Percentiles rank a stretch among this genome's conserved stretches.
These are phyloP conservation scores for Alligator sinensis DNA, from an alignment of 2,113 vertebrate genomes.

Conservation along the genomic window DNA sequence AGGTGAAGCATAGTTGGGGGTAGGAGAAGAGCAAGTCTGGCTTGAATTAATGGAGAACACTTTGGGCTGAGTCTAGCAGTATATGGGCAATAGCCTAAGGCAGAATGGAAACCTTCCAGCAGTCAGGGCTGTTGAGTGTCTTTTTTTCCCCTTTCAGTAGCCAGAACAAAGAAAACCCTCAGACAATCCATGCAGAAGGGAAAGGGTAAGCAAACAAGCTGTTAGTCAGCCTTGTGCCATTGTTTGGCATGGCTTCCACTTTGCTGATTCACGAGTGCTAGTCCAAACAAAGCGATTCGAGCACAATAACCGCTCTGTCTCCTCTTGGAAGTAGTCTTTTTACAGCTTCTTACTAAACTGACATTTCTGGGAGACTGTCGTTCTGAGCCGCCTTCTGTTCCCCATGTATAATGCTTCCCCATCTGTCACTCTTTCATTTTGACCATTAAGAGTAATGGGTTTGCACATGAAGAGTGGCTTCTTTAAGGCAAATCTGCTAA, in stretches of 20 bases:
- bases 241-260: background rate
- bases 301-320: background rate
- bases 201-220: background rate
- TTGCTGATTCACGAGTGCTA: background rate
- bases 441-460: background rate
- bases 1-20: too few relatives aligned
- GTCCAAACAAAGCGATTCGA: background rate
- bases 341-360: background rate
- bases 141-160: slow-evolving; percentile 48
- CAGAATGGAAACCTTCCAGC: slow-evolving; percentile 23
- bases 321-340: fast-evolving
- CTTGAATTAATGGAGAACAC: too few relatives aligned
- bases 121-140: background rate
- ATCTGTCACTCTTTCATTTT: fast-evolving
- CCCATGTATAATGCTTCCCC: background rate
- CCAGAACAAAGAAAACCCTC: background rate
- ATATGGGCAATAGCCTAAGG: background rate
- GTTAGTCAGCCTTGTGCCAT: background rate
- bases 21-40: too few relatives aligned
- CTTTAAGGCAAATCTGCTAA: background rate
- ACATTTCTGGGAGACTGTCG: fast-evolving
- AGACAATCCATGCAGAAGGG: background rate
- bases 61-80: too few relatives aligned
- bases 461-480: background rate
- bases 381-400: background rate